These are phyloP conservation scores for Pogona vitticeps DNA, from an alignment of 2,113 vertebrate genomes.

Conservation along the genomic window DNA sequence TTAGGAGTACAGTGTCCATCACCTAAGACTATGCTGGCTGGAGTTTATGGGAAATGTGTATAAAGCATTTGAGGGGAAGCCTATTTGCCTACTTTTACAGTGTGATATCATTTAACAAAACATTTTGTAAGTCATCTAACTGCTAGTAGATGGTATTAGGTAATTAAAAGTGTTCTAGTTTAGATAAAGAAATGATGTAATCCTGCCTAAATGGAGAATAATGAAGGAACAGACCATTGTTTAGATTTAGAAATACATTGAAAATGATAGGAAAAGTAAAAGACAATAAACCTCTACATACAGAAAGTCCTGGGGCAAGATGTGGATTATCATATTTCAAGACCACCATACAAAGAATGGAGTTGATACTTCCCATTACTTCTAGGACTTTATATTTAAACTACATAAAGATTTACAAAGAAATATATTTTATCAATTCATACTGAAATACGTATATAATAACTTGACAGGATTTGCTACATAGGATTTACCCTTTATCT, in stretches of 20 bases:
- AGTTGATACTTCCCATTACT: neutral
- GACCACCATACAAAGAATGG: neutral
- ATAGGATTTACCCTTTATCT: neutral
- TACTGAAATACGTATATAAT: neutral
- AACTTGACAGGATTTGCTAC: neutral
- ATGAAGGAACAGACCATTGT: too few species aligned
- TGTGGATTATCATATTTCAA: neutral
- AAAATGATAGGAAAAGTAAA: neutral
- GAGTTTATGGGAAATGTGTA: too few species aligned
- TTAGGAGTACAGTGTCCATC: too few species aligned
- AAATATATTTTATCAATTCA: too few species aligned
- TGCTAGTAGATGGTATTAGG: slow-evolving; percentile 10
- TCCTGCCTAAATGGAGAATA: too few species aligned
- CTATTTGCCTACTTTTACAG: too few species aligned
- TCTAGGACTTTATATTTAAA: neutral
- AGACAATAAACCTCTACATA: neutral
- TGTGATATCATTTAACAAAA: slow-evolving; percentile 4
- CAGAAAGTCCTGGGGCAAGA: neutral
- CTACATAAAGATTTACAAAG: neutral
- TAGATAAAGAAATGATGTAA: neutral
- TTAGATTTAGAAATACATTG: too few species aligned
- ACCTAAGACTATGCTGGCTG: too few species aligned
- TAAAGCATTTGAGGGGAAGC: too few species aligned
- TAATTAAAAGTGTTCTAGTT: neutral
- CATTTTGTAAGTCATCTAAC: slow-evolving; percentile 13